Base-by-base conservation (phyloP, 2,113 vertebrate species). In the Mystacornis crossleyi region DNA sequence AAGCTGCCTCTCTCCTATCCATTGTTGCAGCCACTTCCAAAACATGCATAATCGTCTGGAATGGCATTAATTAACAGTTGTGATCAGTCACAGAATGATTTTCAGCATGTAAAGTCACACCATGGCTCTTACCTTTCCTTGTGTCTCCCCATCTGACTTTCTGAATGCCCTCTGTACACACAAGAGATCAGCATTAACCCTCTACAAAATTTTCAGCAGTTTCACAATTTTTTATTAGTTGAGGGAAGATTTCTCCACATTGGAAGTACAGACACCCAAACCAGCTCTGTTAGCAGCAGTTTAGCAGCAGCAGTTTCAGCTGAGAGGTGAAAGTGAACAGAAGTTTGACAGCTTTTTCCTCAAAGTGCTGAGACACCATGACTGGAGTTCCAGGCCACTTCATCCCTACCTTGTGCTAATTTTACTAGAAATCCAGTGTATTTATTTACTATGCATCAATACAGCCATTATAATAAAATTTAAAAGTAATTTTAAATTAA, bases 111-210 rank as follows among this genome's bases (percentile, higher is more conserved):
- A 5, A 79, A 67, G 57, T 57, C 54, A 69, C 33, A 12, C 14
- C 0, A 1, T 21, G 25, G n/a, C 38, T 73, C 64, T 80, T 26
- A 26, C 60, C 24, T 71, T 57, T 36, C 20, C 12, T 36, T 3
- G 3, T 26, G 15, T 33, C 21, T 84, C 43, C 24, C 38, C 18
- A 2, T 16, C 28, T 21, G 21, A 45, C 61, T 45, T 79, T 38
- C 55, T 18, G 1, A 0, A 33, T 38, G 33, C 3, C 10, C 29
- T 61, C 47, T 1, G 0, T 18, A 70, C 21, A 42, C 65, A 34
- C 13, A 25, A 12, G 28, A 77, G 36, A 89, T 12, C 11, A 72
- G 31, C n/a, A n/a, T n/a, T n/a, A n/a, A n/a, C 33, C 25, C 25
- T 61, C 73, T 55, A 40, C 29, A 61, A 64, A 34, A 47, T 42